Base-by-base conservation (phyloP, 2,888 invertebrate species). In the Nephrocerus scutellatus region DNA sequence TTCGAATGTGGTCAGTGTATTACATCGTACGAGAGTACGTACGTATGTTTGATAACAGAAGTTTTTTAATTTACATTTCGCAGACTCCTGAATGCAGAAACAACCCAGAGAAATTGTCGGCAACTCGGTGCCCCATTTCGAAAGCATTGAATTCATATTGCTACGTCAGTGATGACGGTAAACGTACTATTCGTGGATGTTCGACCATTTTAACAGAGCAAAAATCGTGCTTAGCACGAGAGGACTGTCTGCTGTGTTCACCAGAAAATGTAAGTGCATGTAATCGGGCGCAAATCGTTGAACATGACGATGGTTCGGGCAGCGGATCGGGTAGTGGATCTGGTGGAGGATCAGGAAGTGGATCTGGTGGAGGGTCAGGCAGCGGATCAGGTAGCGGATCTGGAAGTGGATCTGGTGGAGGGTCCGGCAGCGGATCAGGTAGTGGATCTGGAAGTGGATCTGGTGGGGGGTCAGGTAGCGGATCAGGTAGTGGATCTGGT, bases 91-190 rank as follows among this genome's bases (percentile, higher is more conserved):
- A 50, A 31, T 59, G 57, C 37, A 30, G 22, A 1, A 36, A 31
- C 3, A 50, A 48, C 8, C 39, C 52, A 1, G 30, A 34, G 5
- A 30, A 12, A 1, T 21, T 56, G 2, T 8, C 21, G 10, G 16
- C 50, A 4, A 41, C 38, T 2, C 44, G 48, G 23, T 59, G 59
- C 46, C 47, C 49, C 1, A 39, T 57, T 23, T 39, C 52, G 6
- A 42, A 49, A 29, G 42, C 55, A 0, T 32, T 37, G 6, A 57
- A 56, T 43, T 39, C 50, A 6, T 58, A 53, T 36, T 58, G 58
- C 26, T 55, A 47, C 36, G 46, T 47, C 0, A 46, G 39, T 6
- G 21, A 46, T 2, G 42, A 47, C 16, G 50, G 39, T 5, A 29
- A 39, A 8, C 37, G 39, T 3, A 45, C 44, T 2, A 37, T 45